Evolutionary conservation across 2,797 vertebrate species (phyloP), one percentile per base, ranked within the genome.

Genomic region (Coreius guichenoti): DNA sequence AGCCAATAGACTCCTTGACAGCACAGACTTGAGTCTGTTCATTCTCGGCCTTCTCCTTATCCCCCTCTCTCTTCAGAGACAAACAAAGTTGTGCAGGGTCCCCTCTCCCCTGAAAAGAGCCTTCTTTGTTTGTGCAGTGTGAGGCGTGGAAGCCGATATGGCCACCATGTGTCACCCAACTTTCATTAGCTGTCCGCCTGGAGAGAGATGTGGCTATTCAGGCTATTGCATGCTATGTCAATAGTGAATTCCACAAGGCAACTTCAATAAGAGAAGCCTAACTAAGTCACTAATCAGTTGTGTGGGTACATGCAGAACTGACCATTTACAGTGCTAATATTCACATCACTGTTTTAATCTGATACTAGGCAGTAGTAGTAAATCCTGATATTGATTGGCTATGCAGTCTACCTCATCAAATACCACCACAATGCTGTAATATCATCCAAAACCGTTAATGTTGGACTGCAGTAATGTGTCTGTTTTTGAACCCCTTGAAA

Each of bases 1-100:
- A 73, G 61, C 74, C 83, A 81, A 68, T 63, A 77, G 84, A 82
- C 75, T 86, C 79, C 83, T 80, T 83, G 81, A 83, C 78, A 84
- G 83, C 76, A 84, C 72, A 82, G 69, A 49, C 70, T 78, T 79
- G 19, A 79, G 82, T 84, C 76, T 89, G 87, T 78, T 87, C 81
- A 86, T 79, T 82, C 83, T 39, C 49, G 9, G 26, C 47, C 43
- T 49, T 84, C 78, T 70, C 31, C 63, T n/a, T 72, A 58, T 81
- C 86, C 78, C 84, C 77, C 58, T 17, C 72, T 61, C 54, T 81
- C 69, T 74, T 39, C 36, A 75, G 58, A 88, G 92, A 92, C 84
- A 91, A 89, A 90, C 82, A 90, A 91, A 93, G 92, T 88, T 87
- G 87, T 88, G 87, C 86, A 88, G 93, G 93, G 87, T 83, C 87